Evolutionary conservation across 92 coral and sea anemone genomes (phyloP), one percentile per base, ranked within the genome.

Genomic region (Umimayanthus kanabou): DNA sequence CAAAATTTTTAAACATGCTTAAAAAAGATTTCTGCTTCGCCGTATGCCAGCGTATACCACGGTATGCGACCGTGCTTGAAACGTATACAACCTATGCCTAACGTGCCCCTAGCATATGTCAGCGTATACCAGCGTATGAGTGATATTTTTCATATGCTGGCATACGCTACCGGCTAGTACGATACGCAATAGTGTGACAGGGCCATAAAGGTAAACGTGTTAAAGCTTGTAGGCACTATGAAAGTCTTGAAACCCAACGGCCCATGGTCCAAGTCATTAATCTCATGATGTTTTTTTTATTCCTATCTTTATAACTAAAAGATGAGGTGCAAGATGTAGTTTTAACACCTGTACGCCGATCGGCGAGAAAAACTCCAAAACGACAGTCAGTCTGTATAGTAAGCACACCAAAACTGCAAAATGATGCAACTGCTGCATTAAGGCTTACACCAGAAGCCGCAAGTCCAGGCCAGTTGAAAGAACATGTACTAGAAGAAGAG

Each of bases 301-400:
- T 15, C 23, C 28, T 39, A 9, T 77, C 1, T 66, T 39, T 49
- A 80, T 65, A 50, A 88, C 30, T 78, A 94, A 94, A 89, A 69
- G 89, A 45, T 67, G 84, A 87, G 11, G 91, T 77, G 15, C 81
- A 84, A 37, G 96, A 92, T 23, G 84, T 96, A 18, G 79, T 95
- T 30, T 88, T 96, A 50, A 96, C 98, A 6, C 98, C 98, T 20
- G 98, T 95, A 13, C 94, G 98, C 50, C 95, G 98, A 5, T 96
- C 98, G 20, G 73, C 91, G 16, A 92, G 98, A 13, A 90, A 95
- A 89, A 87, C 98, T 14, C 94, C 93, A 7, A 67, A 65, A 78
- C 82, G 65, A 65, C 91, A 73, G 22, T 85, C 91, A 5, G 22
- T 77, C 5, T 81, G 77, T 23, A 87, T 93, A 33, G 90, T 95